A percentile compares a stretch with the other conserved stretches of the same genome.
phyloP scores from a whole-genome alignment of 1,140 invertebrate genomes.

The Drosophila triauraria region DNA sequence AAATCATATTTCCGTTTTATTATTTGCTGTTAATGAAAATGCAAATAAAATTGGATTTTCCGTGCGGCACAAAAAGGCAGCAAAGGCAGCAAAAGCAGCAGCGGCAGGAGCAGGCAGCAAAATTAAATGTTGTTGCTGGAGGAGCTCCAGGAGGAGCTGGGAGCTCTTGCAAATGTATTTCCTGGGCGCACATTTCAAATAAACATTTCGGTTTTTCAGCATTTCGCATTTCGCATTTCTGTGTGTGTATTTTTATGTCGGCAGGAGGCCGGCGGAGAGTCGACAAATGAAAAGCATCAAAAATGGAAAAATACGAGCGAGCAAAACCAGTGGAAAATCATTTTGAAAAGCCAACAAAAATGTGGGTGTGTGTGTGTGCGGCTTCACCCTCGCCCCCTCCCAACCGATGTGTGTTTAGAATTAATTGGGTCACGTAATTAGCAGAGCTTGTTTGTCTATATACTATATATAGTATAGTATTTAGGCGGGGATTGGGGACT shows the following conservation, averaged over 20 bases:
- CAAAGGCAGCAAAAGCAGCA: neutral
- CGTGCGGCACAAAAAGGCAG: conserved; percentile 65
- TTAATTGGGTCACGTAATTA: conserved; percentile 82
- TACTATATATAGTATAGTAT: conserved; percentile 9
- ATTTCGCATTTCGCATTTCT: conserved; percentile 10
- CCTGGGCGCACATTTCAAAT: conserved; percentile 76
- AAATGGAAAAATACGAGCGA: conserved; percentile 36
- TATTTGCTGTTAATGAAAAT: conserved; percentile 83
- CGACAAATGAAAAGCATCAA: conserved; percentile 43
- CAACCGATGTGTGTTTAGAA: conserved; percentile 64
- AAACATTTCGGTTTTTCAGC: conserved; percentile 71
- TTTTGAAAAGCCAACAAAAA: conserved; percentile 65
- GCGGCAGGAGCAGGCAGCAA: conserved; percentile 44
- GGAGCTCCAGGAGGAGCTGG: neutral
- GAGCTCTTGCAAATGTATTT: conserved; percentile 69
- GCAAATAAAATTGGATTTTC: conserved; percentile 83
- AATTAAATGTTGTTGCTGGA: conserved; percentile 67
- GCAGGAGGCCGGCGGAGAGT: neutral
- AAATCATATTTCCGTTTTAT: conserved; percentile 83
- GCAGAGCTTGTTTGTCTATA: conserved; percentile 65
- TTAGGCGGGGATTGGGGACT: too few species aligned
- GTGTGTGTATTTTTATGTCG: conserved; percentile 27
- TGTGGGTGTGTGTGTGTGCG: conserved; percentile 19
- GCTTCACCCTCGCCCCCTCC: neutral
- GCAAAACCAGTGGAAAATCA: conserved; percentile 37